Base-by-base conservation (phyloP, 2,113 vertebrate species). In the Onychorhynchus coronatus region DNA sequence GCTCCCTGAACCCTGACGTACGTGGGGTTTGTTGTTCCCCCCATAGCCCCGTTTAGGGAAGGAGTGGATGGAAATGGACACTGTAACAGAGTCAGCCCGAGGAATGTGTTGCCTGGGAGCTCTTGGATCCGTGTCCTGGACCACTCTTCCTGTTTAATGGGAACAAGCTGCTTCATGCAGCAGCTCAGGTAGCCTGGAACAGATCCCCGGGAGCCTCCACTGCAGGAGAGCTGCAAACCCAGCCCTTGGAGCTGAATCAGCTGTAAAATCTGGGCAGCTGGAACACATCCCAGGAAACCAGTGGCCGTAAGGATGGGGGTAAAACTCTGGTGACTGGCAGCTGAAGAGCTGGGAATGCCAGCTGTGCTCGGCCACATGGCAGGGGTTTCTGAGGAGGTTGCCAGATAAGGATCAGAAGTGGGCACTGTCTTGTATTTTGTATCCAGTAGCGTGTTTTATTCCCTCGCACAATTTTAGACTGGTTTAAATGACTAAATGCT, bases 221-320 rank as follows among this genome's bases (percentile, higher is more conserved):
- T 0, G 0, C 27, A 13, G n/a, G 33, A 42, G 31, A 65, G 74
- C 19, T 68, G 33, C 44, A 44, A 27, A 28, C 8, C 4, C 53
- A 66, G 55, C 62, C 39, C 50, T 20, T 12, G 50, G 41, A 39
- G 41, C 50, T 91, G 46, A 1, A 7, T 33, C 14, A 3, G 70
- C 14, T 33, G 56, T 25, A 30, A 25, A 31, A 37, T 37, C 47
- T 0, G 1, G 44, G 74, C 21, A 58, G 10, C 14, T 16, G 12
- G 79, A 63, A 23, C 55, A 9, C 18, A 12, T 73, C 46, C 41
- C 4, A 4, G 81, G 58, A 35, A 18, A 27, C 4, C 0, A 5
- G 6, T 23, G n/a, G 50, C 53, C 2, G 0, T 24, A 2, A 42
- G 41, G 63, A 22, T 18, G 0, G 0, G 52, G 61, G 37, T 27